Evolutionary conservation across 1,140 invertebrate genomes (phyloP).

Genomic region (Adoxophyes honmai): DNA sequence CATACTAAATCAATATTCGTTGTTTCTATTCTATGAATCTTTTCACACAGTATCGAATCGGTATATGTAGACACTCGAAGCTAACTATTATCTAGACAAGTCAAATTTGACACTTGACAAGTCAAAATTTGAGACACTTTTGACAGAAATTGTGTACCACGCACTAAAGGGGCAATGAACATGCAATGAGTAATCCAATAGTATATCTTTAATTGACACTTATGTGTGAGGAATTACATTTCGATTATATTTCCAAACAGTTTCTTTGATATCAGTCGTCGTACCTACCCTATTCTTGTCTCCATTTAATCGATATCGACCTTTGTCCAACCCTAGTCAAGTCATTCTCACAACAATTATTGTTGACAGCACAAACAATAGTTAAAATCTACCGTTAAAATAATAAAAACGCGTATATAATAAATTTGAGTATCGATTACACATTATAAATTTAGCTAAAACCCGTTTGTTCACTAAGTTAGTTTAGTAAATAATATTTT

Average conservation of each 20-base stretch:
- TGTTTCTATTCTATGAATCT: slow-evolving; percentile 7
- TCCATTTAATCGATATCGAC: no score
- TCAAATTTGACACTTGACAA: not conserved
- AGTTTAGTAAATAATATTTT: slow-evolving; percentile 10
- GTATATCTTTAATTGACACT: no score
- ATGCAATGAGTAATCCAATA: no score
- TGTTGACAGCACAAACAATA: slow-evolving; percentile 8
- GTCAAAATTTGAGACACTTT: no score
- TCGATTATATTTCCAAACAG: no score
- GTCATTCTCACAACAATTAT: no score
- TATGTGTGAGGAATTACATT: no score
- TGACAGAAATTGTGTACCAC: no score
- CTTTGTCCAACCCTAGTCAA: no score
- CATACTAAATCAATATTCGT: not conserved
- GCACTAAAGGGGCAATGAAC: no score
- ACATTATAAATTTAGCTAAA: slow-evolving; percentile 2
- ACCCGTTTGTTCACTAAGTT: slow-evolving; percentile 4
- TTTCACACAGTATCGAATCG: slow-evolving; percentile 5
- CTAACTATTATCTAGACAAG: slow-evolving; percentile 5
- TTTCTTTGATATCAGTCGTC: no score
- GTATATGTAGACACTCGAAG: slow-evolving; percentile 1
- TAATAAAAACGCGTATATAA: not conserved
- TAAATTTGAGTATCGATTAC: not conserved
- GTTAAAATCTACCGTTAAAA: slow-evolving; percentile 4
- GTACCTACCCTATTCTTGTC: no score